phyloP scores from a whole-genome alignment of 2,113 vertebrate genomes.

The Perognathus longimembris region DNA sequence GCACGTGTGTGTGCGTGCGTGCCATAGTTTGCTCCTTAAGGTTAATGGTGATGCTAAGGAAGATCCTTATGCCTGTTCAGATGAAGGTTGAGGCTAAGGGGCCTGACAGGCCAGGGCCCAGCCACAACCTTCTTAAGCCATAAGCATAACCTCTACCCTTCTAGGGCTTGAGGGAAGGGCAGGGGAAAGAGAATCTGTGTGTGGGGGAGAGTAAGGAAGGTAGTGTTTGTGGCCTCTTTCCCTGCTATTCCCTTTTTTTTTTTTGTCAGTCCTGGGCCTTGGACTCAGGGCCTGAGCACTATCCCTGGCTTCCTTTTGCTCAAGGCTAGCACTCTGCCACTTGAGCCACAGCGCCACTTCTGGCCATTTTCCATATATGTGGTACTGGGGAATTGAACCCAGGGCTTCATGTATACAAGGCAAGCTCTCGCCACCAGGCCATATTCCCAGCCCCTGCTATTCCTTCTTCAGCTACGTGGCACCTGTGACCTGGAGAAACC shows the following conservation, averaged over 20 bases:
- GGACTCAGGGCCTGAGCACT: too few species aligned
- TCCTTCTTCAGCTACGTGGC: slow-evolving; percentile 46
- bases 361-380: too few species aligned
- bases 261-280: too few species aligned
- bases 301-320: too few species aligned
- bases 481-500: background rate
- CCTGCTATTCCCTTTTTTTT: slow-evolving; percentile 25
- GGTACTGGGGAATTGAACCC: too few species aligned
- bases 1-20: background rate
- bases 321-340: too few species aligned
- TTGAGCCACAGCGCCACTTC: too few species aligned
- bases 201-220: slow-evolving; percentile 46
- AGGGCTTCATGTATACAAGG: too few species aligned
- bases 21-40: slow-evolving; percentile 4
- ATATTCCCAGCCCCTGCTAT: too few species aligned
- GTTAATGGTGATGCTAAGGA: slow-evolving; percentile 28
- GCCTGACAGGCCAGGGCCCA: background rate
- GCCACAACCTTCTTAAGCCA: slow-evolving; percentile 28
- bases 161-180: slow-evolving; percentile 13
- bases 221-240: background rate
- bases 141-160: background rate
- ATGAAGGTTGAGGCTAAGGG: slow-evolving; percentile 60
- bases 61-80: slow-evolving; percentile 11
- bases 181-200: slow-evolving; percentile 15
- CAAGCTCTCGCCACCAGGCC: too few species aligned